Conservation (phyloP, 2,888 invertebrate genomes). For the Xanthorhoe designata region DNA sequence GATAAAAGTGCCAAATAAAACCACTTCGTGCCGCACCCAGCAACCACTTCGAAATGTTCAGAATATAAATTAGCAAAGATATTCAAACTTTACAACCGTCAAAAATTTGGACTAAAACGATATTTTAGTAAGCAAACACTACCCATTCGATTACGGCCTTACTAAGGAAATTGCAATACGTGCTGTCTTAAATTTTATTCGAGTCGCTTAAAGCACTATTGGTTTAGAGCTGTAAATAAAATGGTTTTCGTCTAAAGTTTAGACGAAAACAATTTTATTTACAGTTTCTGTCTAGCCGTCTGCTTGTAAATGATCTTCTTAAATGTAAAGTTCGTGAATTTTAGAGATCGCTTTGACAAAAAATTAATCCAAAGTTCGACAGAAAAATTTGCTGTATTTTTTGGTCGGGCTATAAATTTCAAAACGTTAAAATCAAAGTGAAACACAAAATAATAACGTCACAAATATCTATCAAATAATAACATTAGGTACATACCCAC, state of each 20-base stretch:
- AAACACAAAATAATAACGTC: neutral
- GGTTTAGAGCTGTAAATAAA: too few relatives aligned
- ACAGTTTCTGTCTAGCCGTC: slow-evolving; percentile 32
- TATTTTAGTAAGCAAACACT: neutral
- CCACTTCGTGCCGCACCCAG: slow-evolving; percentile 50
- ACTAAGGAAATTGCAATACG: slow-evolving; percentile 11
- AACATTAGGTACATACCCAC: neutral
- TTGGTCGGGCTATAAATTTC: neutral
- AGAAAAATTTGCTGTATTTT: slow-evolving; percentile 1
- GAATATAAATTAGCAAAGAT: slow-evolving; percentile 4
- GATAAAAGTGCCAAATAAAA: slow-evolving; percentile 69
- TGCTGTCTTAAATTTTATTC: slow-evolving; percentile 16
- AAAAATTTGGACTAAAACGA: neutral
- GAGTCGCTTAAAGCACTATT: slow-evolving; percentile 15
- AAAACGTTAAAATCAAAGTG: neutral
- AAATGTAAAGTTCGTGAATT: slow-evolving; percentile 10
- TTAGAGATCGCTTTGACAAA: slow-evolving; percentile 15
- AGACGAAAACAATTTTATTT: slow-evolving; percentile 29
- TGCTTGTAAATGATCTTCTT: slow-evolving; percentile 28
- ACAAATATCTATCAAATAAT: neutral
- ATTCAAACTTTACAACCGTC: neutral
- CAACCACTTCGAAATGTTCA: slow-evolving; percentile 16
- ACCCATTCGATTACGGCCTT: slow-evolving; percentile 2
- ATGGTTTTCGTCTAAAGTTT: too few relatives aligned
- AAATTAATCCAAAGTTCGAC: slow-evolving; percentile 5